Conservation (phyloP, 2,888 invertebrate genomes). For the Sinotaia quadrata region DNA sequence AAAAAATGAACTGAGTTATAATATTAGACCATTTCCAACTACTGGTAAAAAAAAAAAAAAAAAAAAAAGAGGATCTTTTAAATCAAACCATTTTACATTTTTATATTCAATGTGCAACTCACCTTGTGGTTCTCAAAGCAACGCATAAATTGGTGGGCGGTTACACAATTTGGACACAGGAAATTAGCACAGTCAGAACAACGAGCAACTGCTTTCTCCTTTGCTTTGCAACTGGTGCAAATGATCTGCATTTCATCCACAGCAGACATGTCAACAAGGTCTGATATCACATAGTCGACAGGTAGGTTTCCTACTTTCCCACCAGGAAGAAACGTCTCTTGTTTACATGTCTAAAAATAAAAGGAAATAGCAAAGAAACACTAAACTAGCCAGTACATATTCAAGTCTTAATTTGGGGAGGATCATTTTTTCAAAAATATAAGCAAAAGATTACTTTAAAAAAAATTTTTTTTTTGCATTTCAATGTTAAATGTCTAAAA, state of each 20-base stretch:
- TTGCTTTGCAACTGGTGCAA: slow-evolving; percentile 96
- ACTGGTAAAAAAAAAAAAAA: neutral
- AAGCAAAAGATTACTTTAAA: no score
- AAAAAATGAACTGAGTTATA: slow-evolving; percentile 9
- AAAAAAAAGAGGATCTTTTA: neutral
- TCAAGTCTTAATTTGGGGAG: neutral
- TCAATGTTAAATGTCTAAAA: no score
- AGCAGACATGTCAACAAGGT: slow-evolving; percentile 74
- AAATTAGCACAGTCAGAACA: slow-evolving; percentile 96
- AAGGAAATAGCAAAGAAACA: no score
- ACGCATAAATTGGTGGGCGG: slow-evolving; percentile 96
- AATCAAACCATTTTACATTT: neutral
- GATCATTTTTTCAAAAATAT: no score
- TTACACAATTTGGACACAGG: slow-evolving; percentile 93
- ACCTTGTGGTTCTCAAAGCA: slow-evolving; percentile 92
- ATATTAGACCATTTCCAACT: no score
- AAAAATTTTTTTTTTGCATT: no score
- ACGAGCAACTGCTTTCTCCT: slow-evolving; percentile 92
- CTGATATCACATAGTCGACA: slow-evolving; percentile 87
- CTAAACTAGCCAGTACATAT: neutral
- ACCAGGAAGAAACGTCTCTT: slow-evolving; percentile 79
- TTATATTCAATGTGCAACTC: slow-evolving; percentile 22
- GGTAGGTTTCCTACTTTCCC: slow-evolving; percentile 81
- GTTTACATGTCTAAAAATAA: slow-evolving; percentile 82
- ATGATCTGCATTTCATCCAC: slow-evolving; percentile 78